Conservation (phyloP, 2,113 vertebrate genomes). For the Hemiscyllium ocellatum region DNA sequence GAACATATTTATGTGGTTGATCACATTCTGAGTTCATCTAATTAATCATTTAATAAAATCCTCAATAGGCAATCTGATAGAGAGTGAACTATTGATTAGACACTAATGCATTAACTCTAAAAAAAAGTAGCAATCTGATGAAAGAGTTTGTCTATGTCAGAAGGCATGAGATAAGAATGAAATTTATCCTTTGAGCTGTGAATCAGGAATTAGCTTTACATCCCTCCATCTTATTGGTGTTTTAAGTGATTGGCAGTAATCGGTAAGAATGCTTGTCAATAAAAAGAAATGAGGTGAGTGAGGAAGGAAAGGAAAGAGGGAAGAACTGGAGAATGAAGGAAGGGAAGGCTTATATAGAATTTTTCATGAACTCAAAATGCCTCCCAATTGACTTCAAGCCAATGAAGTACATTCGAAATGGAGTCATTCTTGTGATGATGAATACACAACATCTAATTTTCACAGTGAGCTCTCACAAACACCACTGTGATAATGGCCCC, state of each 20-base stretch:
- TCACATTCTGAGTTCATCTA: background rate
- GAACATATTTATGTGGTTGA: background rate
- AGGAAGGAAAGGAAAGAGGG: background rate
- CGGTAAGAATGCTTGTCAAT: background rate
- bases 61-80: background rate
- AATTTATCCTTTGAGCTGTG: background rate
- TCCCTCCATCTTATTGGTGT: background rate
- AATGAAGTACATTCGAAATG: background rate
- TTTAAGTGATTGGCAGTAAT: background rate
- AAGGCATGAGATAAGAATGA: background rate
- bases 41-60: constrained; percentile 19
- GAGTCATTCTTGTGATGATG: background rate
- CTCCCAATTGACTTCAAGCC: background rate
- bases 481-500: background rate
- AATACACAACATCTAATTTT: background rate
- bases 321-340: too few species aligned
- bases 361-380: background rate
- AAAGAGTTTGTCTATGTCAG: background rate
- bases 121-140: background rate
- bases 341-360: background rate
- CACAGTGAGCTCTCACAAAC: background rate
- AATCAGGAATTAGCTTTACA: background rate
- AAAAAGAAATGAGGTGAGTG: background rate
- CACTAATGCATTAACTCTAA: background rate
- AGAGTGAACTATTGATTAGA: background rate